These are phyloP conservation scores for Vesta saturnalis DNA, from an alignment of 2,888 invertebrate species.

Conservation along the genomic window DNA sequence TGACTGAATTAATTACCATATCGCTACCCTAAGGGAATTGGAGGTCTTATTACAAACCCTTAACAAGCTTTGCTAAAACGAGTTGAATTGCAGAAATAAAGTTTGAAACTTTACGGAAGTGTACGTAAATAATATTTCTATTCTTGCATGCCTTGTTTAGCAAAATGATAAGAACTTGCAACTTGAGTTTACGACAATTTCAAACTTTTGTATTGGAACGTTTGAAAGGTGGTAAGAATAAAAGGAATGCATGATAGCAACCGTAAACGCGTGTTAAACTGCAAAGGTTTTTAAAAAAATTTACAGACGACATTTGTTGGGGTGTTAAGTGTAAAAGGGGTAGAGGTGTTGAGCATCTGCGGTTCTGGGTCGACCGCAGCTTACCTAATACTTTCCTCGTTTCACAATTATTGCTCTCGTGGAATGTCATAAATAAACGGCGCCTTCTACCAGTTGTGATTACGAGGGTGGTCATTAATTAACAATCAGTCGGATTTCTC, in stretches of 20 bases:
- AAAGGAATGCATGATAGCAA: not conserved
- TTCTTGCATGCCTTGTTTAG: not conserved
- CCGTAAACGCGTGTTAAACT: slow-evolving; percentile 7
- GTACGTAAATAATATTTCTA: too few relatives aligned
- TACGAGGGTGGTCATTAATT: slow-evolving; percentile 40
- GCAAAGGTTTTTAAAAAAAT: not conserved
- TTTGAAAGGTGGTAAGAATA: not conserved
- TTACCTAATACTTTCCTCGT: slow-evolving; percentile 36
- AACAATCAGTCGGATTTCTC: slow-evolving; percentile 37
- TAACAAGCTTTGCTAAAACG: not conserved
- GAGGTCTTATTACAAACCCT: not conserved
- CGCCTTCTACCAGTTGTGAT: slow-evolving; percentile 33
- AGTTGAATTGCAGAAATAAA: not conserved
- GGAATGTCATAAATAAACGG: slow-evolving; percentile 37
- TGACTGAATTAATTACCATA: not conserved
- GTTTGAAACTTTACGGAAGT: too few relatives aligned
- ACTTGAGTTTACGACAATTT: too few relatives aligned
- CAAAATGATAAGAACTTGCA: too few relatives aligned
- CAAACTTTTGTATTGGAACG: too few relatives aligned
- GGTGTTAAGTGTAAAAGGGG: slow-evolving; percentile 24
- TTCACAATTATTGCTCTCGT: slow-evolving; percentile 34
- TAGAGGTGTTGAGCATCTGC: slow-evolving; percentile 25
- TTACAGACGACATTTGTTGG: slow-evolving; percentile 11
- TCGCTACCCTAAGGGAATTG: not conserved
- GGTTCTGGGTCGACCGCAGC: slow-evolving; percentile 27